Conservation (phyloP, 1,140 invertebrate species). For the Zaprionus lachaisei region DNA sequence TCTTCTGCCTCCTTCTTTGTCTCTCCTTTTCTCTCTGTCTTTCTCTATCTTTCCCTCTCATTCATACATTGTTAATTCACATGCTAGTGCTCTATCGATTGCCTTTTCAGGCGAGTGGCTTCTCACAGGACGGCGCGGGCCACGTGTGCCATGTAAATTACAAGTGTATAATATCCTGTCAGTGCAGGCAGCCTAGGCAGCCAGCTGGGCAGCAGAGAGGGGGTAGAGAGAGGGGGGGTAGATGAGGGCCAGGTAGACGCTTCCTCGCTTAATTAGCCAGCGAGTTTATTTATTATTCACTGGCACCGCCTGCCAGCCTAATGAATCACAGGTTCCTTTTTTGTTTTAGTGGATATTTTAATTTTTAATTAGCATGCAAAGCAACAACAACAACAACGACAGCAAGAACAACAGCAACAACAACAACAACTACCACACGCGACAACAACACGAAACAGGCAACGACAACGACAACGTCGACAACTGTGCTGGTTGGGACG, state of each 20-base stretch:
- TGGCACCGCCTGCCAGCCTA: slow-evolving; percentile 72
- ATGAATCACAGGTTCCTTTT: slow-evolving; percentile 77
- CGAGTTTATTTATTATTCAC: slow-evolving; percentile 80
- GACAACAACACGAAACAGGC: slow-evolving; percentile 39
- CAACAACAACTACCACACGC: slow-evolving; percentile 32
- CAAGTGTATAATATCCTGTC: slow-evolving; percentile 71
- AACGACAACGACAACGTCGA: slow-evolving; percentile 28
- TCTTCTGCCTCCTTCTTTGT: background rate
- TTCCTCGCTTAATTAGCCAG: slow-evolving; percentile 79
- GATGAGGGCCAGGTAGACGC: slow-evolving; percentile 1
- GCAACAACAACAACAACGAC: slow-evolving; percentile 53
- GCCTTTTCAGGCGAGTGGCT: slow-evolving; percentile 60
- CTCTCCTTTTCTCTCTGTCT: background rate
- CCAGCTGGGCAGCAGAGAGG: background rate
- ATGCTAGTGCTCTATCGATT: slow-evolving; percentile 64
- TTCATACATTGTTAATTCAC: slow-evolving; percentile 64
- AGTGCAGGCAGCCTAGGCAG: slow-evolving; percentile 21
- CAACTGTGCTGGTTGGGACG: slow-evolving; percentile 33
- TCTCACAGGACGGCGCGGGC: slow-evolving; percentile 56
- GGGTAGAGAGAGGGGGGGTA: background rate
- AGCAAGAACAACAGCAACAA: slow-evolving; percentile 29
- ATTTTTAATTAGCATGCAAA: slow-evolving; percentile 82
- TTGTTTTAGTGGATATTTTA: slow-evolving; percentile 78
- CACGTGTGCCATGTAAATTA: slow-evolving; percentile 77
- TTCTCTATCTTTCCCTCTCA: background rate